Evolutionary conservation across 2,888 invertebrate species (phyloP).

Genomic region (Lottia gigantea): DNA sequence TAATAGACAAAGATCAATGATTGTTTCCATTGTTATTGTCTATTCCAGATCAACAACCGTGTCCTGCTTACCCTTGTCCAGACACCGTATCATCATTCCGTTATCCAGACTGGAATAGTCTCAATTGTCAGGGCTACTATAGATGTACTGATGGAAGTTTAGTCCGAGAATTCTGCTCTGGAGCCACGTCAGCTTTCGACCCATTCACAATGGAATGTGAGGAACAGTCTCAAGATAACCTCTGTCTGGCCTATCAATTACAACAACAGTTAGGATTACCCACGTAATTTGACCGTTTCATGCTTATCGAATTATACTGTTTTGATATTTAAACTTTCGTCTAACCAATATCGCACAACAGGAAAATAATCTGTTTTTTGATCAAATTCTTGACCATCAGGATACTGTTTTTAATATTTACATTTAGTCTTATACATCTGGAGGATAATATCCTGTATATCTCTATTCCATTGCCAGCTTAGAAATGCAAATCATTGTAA

Average conservation of each 20-base stretch:
- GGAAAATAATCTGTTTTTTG: too few relatives aligned
- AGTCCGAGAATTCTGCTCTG: background rate
- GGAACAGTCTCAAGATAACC: background rate
- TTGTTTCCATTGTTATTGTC: background rate
- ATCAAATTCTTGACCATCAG: too few relatives aligned
- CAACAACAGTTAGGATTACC: background rate
- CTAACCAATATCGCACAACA: too few relatives aligned
- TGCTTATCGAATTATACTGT: too few relatives aligned
- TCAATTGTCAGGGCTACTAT: background rate
- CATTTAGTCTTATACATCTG: too few relatives aligned
- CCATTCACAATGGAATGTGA: slow-evolving; percentile 6
- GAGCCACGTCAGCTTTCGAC: background rate
- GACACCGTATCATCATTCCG: slow-evolving; percentile 5
- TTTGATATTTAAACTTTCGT: too few relatives aligned
- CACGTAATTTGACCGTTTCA: background rate
- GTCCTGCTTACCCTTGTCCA: background rate
- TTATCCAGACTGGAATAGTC: slow-evolving; percentile 1
- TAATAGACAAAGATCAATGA: too few relatives aligned
- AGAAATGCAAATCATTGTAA: too few relatives aligned
- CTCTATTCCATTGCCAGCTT: too few relatives aligned
- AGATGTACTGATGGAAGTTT: background rate
- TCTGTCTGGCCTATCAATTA: background rate
- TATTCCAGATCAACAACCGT: background rate
- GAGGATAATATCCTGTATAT: too few relatives aligned
- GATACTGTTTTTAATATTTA: too few relatives aligned